These are phyloP conservation scores for Syritta pipiens DNA, from an alignment of 2,888 invertebrate genomes.

Conservation along the genomic window DNA sequence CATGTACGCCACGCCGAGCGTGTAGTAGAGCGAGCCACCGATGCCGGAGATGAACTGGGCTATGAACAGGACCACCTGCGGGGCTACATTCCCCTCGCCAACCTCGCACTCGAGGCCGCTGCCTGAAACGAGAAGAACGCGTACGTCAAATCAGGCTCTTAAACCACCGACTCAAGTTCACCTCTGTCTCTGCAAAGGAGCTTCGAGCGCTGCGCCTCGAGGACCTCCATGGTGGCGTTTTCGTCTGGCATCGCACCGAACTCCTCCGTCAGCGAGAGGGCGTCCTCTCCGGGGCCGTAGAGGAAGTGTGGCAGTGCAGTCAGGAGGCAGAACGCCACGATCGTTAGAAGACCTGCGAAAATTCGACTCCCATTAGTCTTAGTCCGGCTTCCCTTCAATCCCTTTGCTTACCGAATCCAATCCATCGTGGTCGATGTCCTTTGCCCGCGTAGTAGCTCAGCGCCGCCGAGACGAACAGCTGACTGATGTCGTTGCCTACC, in stretches of 20 bases:
- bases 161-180: conserved; percentile 68
- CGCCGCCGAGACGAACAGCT: conserved; percentile 84
- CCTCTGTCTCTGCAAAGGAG: conserved; percentile 80
- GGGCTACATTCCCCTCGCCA: conserved; percentile 82
- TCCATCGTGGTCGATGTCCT: conserved; percentile 87
- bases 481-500: conserved; percentile 87
- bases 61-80: conserved; percentile 83
- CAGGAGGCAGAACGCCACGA: conserved; percentile 84
- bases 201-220: conserved; percentile 81
- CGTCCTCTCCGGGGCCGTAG: conserved; percentile 85
- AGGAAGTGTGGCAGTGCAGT: conserved; percentile 85
- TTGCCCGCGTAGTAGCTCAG: conserved; percentile 86
- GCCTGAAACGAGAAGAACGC: conserved; percentile 10
- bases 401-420: conserved; percentile 81
- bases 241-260: conserved; percentile 80
- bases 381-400: background rate
- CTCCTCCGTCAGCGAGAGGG: conserved; percentile 83
- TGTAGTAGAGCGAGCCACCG: conserved; percentile 85
- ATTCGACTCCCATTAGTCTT: no score
- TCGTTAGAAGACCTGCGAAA: conserved; percentile 81
- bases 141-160: background rate
- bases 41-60: conserved; percentile 87
- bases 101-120: conserved; percentile 79
- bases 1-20: conserved; percentile 86
- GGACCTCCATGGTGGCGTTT: conserved; percentile 79